These are phyloP conservation scores for Gandaritis pyraliata DNA, from an alignment of 2,888 invertebrate species.

Conservation along the genomic window DNA sequence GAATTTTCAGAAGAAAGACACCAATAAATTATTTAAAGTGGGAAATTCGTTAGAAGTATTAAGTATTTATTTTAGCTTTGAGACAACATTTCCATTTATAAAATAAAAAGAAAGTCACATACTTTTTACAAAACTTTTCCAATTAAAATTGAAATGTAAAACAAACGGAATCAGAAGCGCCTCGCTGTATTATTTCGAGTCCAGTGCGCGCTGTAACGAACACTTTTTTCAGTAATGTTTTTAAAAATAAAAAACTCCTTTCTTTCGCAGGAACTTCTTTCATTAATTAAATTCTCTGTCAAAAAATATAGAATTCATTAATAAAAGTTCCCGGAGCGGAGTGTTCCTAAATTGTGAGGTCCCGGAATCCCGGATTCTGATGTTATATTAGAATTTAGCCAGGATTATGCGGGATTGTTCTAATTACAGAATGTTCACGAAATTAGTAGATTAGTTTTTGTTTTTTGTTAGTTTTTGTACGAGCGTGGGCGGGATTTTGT, in stretches of 20 bases:
- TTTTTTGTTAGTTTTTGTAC: slow-evolving; percentile 43
- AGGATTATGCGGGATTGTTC: slow-evolving; percentile 66
- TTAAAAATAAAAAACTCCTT: slow-evolving; percentile 28
- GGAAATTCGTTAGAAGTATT: neutral
- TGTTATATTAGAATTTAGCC: slow-evolving; percentile 67
- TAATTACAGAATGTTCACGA: slow-evolving; percentile 61
- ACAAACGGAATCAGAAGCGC: slow-evolving; percentile 30
- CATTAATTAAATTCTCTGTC: slow-evolving; percentile 66
- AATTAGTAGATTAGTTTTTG: slow-evolving; percentile 51
- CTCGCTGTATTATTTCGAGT: slow-evolving; percentile 2
- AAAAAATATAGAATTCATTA: slow-evolving; percentile 68
- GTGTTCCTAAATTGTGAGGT: slow-evolving; percentile 41
- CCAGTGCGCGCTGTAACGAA: slow-evolving; percentile 4
- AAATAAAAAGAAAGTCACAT: neutral
- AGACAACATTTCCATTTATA: neutral
- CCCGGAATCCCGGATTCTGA: slow-evolving; percentile 50
- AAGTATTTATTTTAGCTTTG: slow-evolving; percentile 1
- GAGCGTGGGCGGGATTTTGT: slow-evolving; percentile 15
- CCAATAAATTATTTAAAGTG: no score
- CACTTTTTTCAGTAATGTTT: slow-evolving; percentile 20
- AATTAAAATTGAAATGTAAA: slow-evolving; percentile 18
- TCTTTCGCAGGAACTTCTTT: slow-evolving; percentile 43
- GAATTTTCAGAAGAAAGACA: no score
- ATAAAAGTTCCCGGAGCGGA: slow-evolving; percentile 53
- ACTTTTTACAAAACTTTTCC: slow-evolving; percentile 22